These are phyloP conservation scores for Eudorcas thomsonii DNA, from an alignment of 2,113 vertebrate species.

Conservation along the genomic window DNA sequence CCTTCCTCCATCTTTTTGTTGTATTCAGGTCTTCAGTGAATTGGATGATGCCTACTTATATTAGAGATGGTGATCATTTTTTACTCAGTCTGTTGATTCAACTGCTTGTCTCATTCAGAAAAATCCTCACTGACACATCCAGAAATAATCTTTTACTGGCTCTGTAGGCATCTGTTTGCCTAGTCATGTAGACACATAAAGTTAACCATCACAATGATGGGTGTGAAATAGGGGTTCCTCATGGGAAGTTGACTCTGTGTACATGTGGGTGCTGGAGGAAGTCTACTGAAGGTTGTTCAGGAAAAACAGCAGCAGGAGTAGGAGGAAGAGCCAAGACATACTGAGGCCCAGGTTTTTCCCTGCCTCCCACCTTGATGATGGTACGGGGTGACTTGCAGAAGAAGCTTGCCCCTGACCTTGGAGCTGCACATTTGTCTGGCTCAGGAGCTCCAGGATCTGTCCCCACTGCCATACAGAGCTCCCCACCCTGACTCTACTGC, in stretches of 20 bases:
- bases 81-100: background rate
- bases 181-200: background rate
- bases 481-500: background rate
- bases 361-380: background rate
- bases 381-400: rapidly evolving
- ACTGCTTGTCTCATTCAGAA: background rate
- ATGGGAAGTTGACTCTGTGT: background rate
- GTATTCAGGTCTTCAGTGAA: background rate
- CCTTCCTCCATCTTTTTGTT: background rate
- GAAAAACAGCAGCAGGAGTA: background rate
- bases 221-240: background rate
- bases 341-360: background rate
- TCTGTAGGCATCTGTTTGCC: background rate
- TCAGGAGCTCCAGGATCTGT: background rate
- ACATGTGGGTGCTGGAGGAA: too few relatives aligned
- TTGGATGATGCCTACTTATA: background rate
- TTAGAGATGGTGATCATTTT: background rate
- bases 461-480: background rate
- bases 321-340: too few relatives aligned
- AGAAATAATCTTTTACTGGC: background rate
- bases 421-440: background rate
- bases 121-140: background rate
- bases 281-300: background rate
- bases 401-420: background rate
- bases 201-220: too few relatives aligned